Conservation (phyloP, 2,113 vertebrate species). For the Hypocryptadius cinnamomeus region DNA sequence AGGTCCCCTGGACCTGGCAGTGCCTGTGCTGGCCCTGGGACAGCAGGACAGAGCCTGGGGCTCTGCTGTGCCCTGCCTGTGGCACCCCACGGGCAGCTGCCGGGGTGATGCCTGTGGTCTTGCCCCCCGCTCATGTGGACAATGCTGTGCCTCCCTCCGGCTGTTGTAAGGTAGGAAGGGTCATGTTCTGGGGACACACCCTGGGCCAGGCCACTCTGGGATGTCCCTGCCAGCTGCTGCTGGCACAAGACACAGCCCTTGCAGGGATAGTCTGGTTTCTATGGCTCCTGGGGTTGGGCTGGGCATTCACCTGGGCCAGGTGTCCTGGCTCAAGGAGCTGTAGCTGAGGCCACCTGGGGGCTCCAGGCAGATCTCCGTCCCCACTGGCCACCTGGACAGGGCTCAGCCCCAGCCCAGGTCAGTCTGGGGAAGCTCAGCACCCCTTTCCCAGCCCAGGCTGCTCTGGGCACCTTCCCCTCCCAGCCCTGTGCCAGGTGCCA, state of each 20-base stretch:
- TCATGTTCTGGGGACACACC: not conserved
- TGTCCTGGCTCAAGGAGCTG: not conserved
- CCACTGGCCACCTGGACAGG: rapidly evolving
- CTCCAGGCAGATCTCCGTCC: not conserved
- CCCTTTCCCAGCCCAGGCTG: not conserved
- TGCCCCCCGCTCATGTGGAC: rapidly evolving
- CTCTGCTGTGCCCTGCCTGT: not conserved
- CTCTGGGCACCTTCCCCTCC: not conserved
- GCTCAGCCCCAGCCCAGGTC: not conserved
- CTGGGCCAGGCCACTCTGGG: not conserved
- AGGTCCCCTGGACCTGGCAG: not conserved
- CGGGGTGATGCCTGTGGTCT: not conserved
- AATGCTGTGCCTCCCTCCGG: not conserved
- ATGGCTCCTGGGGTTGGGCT: not conserved
- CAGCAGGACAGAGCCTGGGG: not conserved
- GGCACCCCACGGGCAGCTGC: not conserved
- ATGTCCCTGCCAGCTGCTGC: not conserved
- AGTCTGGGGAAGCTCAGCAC: not conserved
- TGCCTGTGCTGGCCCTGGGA: not conserved
- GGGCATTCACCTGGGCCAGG: not conserved
- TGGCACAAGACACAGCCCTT: not conserved
- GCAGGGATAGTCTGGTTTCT: not conserved
- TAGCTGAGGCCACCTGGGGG: not conserved
- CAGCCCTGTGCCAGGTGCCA: not conserved
- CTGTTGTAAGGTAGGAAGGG: not conserved